phyloP scores from a whole-genome alignment of 2,888 invertebrate genomes.

The Eueremaeus valkanovi region DNA sequence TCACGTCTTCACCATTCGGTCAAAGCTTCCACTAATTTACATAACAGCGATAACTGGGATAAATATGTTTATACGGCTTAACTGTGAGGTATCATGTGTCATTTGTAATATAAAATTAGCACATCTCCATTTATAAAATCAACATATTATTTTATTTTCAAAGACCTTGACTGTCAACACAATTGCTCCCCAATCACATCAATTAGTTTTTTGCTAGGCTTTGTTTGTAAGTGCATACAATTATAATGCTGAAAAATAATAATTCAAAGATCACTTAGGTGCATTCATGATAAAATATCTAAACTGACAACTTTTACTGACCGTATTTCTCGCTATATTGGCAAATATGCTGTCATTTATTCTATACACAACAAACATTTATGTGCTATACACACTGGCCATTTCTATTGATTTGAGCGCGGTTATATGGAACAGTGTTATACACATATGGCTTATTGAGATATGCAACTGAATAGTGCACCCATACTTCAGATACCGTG shows the following conservation, averaged over 20 bases:
- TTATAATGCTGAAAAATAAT: no score
- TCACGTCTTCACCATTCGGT: no score
- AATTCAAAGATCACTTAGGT: not conserved
- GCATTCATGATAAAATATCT: not conserved
- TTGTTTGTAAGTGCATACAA: not conserved
- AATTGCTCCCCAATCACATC: not conserved
- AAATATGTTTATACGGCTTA: not conserved
- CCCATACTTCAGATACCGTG: not conserved
- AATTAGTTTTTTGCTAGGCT: not conserved
- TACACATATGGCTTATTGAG: not conserved
- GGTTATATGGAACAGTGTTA: not conserved
- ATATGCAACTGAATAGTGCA: not conserved
- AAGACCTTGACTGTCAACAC: not conserved
- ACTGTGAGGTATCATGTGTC: not conserved
- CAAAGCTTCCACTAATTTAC: no score
- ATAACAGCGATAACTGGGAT: not conserved
- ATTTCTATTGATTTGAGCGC: not conserved
- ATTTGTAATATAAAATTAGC: not conserved
- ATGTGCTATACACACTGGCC: not conserved
- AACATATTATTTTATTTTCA: no score
- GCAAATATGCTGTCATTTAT: not conserved
- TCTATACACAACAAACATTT: not conserved
- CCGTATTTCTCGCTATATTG: not conserved
- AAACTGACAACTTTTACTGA: not conserved
- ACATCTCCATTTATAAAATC: no score